Evolutionary conservation across 2,113 vertebrate genomes (phyloP).

Genomic region (Bothrops jararaca): DNA sequence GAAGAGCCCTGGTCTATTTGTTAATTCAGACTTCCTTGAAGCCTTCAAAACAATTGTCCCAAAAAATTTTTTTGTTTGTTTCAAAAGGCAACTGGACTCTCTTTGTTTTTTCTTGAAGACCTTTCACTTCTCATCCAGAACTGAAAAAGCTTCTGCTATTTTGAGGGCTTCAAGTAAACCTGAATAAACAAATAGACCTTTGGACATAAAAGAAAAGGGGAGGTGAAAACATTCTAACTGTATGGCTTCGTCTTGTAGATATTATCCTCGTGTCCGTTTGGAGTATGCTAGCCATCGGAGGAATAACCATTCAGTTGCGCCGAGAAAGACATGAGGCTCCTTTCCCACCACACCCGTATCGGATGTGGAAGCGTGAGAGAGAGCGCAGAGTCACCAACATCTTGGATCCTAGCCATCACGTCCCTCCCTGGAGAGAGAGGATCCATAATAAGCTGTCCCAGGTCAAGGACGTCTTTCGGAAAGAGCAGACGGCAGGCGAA

Average conservation of each 20-base stretch:
- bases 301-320: constrained; percentile 81
- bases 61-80: neutral
- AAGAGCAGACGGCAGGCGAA: constrained; percentile 76
- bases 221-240: neutral
- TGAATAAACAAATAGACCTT: neutral
- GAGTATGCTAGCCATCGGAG: constrained; percentile 80
- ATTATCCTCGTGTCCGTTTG: constrained; percentile 83
- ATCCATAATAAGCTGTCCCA: constrained; percentile 66
- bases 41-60: too few species aligned
- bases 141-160: neutral
- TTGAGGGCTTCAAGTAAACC: neutral
- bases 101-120: neutral
- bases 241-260: constrained; percentile 67
- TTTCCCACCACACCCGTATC: constrained; percentile 90
- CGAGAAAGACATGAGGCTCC: constrained; percentile 76
- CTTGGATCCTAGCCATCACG: constrained; percentile 91
- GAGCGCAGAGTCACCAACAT: constrained; percentile 92
- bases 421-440: constrained; percentile 80
- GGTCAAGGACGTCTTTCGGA: constrained; percentile 69
- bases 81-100: neutral
- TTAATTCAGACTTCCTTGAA: too few species aligned
- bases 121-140: too few species aligned
- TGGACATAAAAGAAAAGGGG: neutral
- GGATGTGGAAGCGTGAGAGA: constrained; percentile 84
- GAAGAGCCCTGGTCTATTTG: too few species aligned